Evolutionary conservation across 2,113 vertebrate genomes (phyloP).

Genomic region (Nothoprocta pentlandii): DNA sequence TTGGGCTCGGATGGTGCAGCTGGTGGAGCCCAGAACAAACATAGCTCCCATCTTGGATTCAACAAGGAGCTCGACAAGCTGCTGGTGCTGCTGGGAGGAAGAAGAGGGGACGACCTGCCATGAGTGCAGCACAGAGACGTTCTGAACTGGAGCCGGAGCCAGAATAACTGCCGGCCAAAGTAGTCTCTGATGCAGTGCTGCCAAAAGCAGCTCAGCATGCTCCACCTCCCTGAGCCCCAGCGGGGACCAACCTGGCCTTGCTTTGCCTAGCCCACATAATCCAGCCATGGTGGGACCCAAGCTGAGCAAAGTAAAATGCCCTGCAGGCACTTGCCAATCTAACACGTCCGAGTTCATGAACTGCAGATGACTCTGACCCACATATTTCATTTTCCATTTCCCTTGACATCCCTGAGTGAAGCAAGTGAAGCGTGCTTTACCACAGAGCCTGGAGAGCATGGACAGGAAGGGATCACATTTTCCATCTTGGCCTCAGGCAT

Average conservation of each 20-base stretch:
- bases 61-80: neutral
- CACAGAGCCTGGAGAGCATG: neutral
- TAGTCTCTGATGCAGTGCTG: neutral
- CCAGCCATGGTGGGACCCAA: neutral
- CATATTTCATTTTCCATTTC: constrained; percentile 15
- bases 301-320: neutral
- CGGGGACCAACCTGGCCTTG: neutral
- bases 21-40: neutral
- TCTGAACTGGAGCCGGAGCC: constrained; percentile 15
- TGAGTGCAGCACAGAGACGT: neutral
- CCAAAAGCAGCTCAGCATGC: constrained; percentile 55
- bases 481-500: constrained; percentile 60
- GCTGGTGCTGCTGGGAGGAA: neutral
- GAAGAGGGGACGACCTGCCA: neutral
- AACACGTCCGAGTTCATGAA: neutral
- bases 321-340: neutral
- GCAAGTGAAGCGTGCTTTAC: neutral
- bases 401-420: neutral
- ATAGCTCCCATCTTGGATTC: neutral
- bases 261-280: neutral
- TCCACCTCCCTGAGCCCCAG: neutral
- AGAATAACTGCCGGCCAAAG: constrained; percentile 2
- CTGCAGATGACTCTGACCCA: constrained; percentile 37
- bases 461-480: constrained; percentile 69
- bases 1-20: fast-evolving